Evolutionary conservation across 2,113 vertebrate species (phyloP).

Genomic region (Chaetodon auriga): DNA sequence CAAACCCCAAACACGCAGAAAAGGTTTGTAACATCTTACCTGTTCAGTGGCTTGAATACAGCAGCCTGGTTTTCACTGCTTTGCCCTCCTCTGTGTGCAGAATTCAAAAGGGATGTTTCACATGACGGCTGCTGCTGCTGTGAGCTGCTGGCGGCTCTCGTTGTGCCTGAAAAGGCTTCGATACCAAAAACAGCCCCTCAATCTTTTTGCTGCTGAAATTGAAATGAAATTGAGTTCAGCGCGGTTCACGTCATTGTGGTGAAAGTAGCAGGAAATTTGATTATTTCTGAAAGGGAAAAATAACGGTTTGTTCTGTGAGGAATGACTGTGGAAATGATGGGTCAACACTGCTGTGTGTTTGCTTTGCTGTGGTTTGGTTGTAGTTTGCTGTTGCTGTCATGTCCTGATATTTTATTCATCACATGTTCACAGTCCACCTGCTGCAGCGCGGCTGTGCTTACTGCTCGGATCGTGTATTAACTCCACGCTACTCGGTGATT

Average conservation of each 20-base stretch:
- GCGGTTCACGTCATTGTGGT: neutral
- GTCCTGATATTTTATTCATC: neutral
- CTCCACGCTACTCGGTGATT: neutral
- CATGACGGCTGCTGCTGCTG: neutral
- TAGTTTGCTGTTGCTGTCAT: neutral
- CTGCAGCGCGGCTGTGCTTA: neutral
- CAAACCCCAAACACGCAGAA: neutral
- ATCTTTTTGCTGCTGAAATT: neutral
- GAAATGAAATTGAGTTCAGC: constrained; percentile 1
- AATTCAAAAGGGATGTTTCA: neutral
- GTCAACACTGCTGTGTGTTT: neutral
- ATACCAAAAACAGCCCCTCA: neutral
- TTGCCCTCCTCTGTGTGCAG: neutral
- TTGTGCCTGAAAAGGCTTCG: neutral
- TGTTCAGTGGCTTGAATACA: constrained; percentile 8
- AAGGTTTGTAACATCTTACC: neutral
- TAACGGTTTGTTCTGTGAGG: neutral
- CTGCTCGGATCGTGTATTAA: neutral
- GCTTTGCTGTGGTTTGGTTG: neutral
- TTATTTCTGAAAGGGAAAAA: neutral
- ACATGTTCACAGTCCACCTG: neutral
- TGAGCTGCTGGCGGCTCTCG: neutral
- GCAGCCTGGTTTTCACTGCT: neutral
- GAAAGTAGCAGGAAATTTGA: neutral
- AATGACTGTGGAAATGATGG: neutral